Conservation (phyloP, 1,140 invertebrate species). For the Zaprionus nigranus region DNA sequence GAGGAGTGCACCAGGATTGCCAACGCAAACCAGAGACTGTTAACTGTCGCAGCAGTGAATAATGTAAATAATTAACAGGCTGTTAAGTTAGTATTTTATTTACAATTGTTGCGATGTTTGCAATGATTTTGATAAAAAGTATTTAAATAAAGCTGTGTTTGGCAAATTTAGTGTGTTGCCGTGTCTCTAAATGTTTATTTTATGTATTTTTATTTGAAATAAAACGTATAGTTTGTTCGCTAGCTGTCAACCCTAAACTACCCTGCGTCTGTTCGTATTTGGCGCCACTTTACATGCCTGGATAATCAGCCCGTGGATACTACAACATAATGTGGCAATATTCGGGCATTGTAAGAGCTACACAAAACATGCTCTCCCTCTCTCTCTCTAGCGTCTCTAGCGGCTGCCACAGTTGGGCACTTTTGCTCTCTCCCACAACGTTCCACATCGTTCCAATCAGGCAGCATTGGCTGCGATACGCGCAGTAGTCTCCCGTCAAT, state of each 20-base stretch:
- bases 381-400: constrained; percentile 19
- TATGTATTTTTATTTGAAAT: background rate
- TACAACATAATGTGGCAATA: constrained; percentile 24
- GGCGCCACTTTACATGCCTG: constrained; percentile 61
- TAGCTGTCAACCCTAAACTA: constrained; percentile 38
- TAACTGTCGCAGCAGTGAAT: background rate
- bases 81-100: background rate
- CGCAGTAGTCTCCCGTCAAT: constrained; percentile 79
- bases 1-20: constrained; percentile 22
- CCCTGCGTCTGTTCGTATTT: constrained; percentile 51
- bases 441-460: constrained; percentile 41
- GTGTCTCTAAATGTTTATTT: background rate
- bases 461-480: constrained; percentile 43
- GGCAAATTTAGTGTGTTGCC: too few species aligned
- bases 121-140: too few species aligned
- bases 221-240: background rate
- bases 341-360: constrained; percentile 27
- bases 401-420: constrained; percentile 44
- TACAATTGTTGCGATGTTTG: too few species aligned
- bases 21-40: background rate
- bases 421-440: constrained; percentile 16
- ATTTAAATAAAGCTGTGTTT: too few species aligned
- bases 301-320: constrained; percentile 66
- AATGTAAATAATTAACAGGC: background rate
- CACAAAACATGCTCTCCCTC: constrained; percentile 18